phyloP scores from a whole-genome alignment of 2,888 invertebrate species.

The Leucoma salicis region DNA sequence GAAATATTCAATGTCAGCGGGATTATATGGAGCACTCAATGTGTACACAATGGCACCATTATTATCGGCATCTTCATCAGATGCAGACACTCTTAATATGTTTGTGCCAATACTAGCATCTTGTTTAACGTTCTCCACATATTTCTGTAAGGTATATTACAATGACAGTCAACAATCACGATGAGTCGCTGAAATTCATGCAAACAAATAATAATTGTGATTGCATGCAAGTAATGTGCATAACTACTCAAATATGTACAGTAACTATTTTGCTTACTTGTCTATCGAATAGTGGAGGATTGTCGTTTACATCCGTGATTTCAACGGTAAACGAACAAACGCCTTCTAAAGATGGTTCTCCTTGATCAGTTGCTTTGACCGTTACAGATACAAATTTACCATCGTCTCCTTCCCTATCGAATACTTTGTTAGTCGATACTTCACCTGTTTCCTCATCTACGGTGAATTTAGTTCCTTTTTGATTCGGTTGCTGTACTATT shows the following conservation, averaged over 20 bases:
- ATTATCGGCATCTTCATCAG: slow-evolving; percentile 98
- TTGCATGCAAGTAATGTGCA: slow-evolving; percentile 49
- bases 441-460: slow-evolving; percentile 98
- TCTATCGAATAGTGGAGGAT: slow-evolving; percentile 96
- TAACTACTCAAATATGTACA: slow-evolving; percentile 34
- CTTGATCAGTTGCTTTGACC: slow-evolving; percentile 98
- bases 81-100: slow-evolving; percentile 96
- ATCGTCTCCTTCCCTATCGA: slow-evolving; percentile 98
- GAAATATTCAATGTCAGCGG: slow-evolving; percentile 96
- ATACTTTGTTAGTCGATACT: slow-evolving; percentile 97
- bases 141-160: slow-evolving; percentile 88
- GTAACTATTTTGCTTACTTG: slow-evolving; percentile 85
- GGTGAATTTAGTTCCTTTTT: slow-evolving; percentile 96
- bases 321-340: slow-evolving; percentile 99
- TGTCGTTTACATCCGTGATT: slow-evolving; percentile 98
- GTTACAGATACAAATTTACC: slow-evolving; percentile 98
- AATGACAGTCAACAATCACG: slow-evolving; percentile 39
- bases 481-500: slow-evolving; percentile 97
- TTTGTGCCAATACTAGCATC: slow-evolving; percentile 97
- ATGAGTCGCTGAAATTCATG: slow-evolving; percentile 42
- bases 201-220: slow-evolving; percentile 39
- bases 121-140: slow-evolving; percentile 98
- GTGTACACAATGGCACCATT: slow-evolving; percentile 97
- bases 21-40: slow-evolving; percentile 93
- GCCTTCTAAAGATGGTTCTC: slow-evolving; percentile 98